A percentile compares a stretch with the other conserved stretches of the same genome.
These are phyloP conservation scores for Cotesia vestalis DNA, from an alignment of 1,140 invertebrate genomes.

Conservation along the genomic window DNA sequence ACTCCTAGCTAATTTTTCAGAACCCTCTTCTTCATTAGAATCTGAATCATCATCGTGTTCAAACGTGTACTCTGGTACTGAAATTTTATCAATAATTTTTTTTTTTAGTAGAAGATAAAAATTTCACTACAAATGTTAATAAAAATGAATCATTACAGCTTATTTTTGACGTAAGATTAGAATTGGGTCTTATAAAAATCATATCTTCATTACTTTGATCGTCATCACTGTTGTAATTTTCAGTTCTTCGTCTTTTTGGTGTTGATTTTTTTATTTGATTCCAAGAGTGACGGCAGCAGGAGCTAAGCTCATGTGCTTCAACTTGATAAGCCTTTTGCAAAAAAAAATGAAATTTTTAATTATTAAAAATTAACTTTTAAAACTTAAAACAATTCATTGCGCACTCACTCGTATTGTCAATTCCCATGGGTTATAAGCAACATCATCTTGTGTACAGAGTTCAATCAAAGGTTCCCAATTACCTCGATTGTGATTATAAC, in stretches of 20 bases:
- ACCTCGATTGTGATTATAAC: constrained; percentile 77
- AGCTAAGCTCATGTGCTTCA: constrained; percentile 73
- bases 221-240: constrained; percentile 45
- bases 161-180: constrained; percentile 44
- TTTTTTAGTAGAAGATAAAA: not conserved
- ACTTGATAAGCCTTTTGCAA: constrained; percentile 65
- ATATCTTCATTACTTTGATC: constrained; percentile 60
- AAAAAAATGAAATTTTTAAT: constrained; percentile 10
- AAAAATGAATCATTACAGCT: constrained; percentile 45
- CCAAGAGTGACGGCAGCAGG: constrained; percentile 51
- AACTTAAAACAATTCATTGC: not conserved
- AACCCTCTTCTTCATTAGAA: constrained; percentile 79
- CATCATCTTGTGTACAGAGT: constrained; percentile 74
- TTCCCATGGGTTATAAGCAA: constrained; percentile 78
- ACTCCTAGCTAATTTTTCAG: constrained; percentile 75
- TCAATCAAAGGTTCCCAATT: constrained; percentile 85
- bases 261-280: constrained; percentile 45
- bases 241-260: constrained; percentile 46
- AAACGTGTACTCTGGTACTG: constrained; percentile 45
- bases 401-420: constrained; percentile 71
- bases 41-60: constrained; percentile 78
- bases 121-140: not conserved
- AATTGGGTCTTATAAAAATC: constrained; percentile 59
- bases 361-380: not conserved
- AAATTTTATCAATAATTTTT: not conserved